phyloP scores from a whole-genome alignment of 2,113 vertebrate species.

The Stegostoma tigrinum region DNA sequence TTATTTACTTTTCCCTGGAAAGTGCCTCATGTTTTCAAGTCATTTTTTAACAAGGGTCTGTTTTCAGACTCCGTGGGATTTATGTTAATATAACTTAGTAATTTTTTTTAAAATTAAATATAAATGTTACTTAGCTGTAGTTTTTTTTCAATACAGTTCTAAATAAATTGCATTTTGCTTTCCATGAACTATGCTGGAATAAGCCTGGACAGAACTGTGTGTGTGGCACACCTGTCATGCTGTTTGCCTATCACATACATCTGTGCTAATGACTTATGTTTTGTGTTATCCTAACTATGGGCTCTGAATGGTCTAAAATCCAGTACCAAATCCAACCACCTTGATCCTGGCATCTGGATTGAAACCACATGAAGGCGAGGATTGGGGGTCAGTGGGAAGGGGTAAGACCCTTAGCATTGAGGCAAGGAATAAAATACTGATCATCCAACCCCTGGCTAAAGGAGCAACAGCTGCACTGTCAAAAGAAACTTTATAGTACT shows the following conservation, averaged over 20 bases:
- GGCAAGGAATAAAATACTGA: not conserved
- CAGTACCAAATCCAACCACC: not conserved
- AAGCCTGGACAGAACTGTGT: not conserved
- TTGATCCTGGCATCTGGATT: not conserved
- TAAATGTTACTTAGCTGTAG: not conserved
- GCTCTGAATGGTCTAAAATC: not conserved
- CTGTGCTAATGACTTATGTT: not conserved
- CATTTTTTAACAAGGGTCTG: not conserved
- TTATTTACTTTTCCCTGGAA: conserved; percentile 23
- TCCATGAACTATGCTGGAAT: not conserved
- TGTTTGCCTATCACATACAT: not conserved
- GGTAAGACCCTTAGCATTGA: not conserved
- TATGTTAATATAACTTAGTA: conserved; percentile 25
- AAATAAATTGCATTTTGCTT: not conserved
- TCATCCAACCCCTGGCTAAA: not conserved
- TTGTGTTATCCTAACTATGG: not conserved
- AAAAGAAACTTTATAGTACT: not conserved
- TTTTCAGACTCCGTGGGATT: not conserved
- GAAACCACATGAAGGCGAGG: not conserved
- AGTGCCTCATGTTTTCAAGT: conserved; percentile 24
- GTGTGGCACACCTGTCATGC: not conserved
- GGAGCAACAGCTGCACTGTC: not conserved
- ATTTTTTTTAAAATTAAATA: not conserved
- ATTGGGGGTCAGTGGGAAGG: not conserved
- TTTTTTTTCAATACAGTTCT: not conserved